Conservation (phyloP, 2,888 invertebrate species). For the Euclidia mi region DNA sequence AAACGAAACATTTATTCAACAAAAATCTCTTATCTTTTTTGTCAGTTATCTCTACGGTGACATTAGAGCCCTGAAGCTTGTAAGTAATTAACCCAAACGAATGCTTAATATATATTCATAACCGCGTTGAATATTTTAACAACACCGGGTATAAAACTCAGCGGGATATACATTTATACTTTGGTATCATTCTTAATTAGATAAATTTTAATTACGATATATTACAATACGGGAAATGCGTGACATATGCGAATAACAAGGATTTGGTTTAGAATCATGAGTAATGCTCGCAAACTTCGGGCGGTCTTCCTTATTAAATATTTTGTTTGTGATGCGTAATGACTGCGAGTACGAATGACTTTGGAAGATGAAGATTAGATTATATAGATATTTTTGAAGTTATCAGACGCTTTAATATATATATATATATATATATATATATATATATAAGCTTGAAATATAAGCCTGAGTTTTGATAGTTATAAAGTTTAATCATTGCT, state of each 20-base stretch:
- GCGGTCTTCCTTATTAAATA: constrained; percentile 6
- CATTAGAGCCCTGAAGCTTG: constrained; percentile 2
- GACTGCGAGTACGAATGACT: neutral
- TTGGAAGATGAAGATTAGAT: neutral
- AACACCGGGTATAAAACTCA: constrained; percentile 7
- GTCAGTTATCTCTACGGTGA: neutral
- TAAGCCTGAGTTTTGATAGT: too few species aligned
- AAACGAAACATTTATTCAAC: neutral
- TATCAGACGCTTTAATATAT: too few species aligned
- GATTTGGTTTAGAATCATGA: constrained; percentile 8
- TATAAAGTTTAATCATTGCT: too few species aligned
- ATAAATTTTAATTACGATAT: constrained; percentile 21
- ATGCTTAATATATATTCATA: constrained; percentile 16
- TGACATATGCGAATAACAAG: constrained; percentile 11
- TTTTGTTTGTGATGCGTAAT: constrained; percentile 9
- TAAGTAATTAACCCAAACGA: constrained; percentile 6
- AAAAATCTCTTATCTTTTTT: neutral
- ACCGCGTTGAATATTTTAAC: constrained; percentile 5
- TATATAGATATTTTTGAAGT: neutral
- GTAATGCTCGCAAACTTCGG: constrained; percentile 9
- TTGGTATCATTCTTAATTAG: constrained; percentile 10
- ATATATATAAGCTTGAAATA: too few species aligned
- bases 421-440: too few species aligned
- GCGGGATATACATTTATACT: constrained; percentile 11
- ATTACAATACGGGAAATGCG: constrained; percentile 18